Conservation (phyloP, 2,113 vertebrate genomes). For the Ranitomeya imitator region DNA sequence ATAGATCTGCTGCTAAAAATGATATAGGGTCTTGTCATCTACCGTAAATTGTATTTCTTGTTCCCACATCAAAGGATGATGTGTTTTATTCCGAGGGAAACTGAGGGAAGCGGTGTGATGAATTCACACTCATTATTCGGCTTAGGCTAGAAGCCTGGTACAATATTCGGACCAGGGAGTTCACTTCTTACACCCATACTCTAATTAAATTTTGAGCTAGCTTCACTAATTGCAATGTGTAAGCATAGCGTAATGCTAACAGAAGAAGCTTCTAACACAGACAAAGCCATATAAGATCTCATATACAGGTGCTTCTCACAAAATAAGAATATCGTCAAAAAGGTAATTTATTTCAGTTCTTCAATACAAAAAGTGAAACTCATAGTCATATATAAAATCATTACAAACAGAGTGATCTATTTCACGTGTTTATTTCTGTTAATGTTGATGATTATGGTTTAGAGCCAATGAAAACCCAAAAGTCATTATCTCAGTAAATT, state of each 20-base stretch:
- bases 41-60: background rate
- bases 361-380: too few relatives aligned
- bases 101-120: background rate
- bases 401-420: too few relatives aligned
- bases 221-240: background rate
- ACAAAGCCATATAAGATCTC: background rate
- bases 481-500: too few relatives aligned
- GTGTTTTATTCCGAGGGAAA: background rate
- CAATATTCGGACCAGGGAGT: background rate
- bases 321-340: background rate
- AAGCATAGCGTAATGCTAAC: background rate
- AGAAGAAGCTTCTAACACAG: background rate
- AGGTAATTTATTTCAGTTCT: too few relatives aligned
- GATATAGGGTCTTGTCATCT: conserved; percentile 13
- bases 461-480: too few relatives aligned
- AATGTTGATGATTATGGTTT: too few relatives aligned
- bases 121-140: background rate
- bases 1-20: conserved; percentile 9
- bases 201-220: background rate
- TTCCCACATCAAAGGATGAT: background rate
- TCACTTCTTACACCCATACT: background rate
- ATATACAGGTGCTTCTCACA: background rate
- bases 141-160: background rate
- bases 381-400: too few relatives aligned
- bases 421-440: too few relatives aligned